Evolutionary conservation across 2,113 vertebrate species (phyloP), one percentile per base, ranked within the genome.

Genomic region (Psettodes erumei): DNA sequence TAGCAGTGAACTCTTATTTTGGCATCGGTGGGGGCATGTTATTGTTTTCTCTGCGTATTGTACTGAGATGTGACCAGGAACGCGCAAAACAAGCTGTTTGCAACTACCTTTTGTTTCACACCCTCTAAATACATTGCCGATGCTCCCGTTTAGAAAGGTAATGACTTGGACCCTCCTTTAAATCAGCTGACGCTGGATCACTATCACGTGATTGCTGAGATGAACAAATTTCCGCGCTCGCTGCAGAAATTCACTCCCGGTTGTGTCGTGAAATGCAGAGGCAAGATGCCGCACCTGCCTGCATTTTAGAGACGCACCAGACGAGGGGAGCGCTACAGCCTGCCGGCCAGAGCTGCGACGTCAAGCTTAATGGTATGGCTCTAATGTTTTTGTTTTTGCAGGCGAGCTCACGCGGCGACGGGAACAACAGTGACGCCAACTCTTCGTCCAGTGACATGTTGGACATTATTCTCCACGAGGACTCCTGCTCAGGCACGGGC

Each of bases 361-460:
- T 54, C 47, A 45, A 19, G 7, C 42, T 66, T 73, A 67, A 61
- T 64, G 55, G 2, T 2, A 0, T 47, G 3, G 2, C 6, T 61
- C 50, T 40, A n/a, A 38, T 67, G 21, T 75, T 67, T 12, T 54
- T 86, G 48, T 73, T 64, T 58, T 63, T 82, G 35, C 85, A 94
- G 92, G 81, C 67, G 9, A 88, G 78, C 30, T 93, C 83, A 1
- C 77, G 70, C 0, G 89, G 74, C 0, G 86, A 95, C 1, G 71
- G 81, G 11, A 91, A 90, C 76, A 94, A 95, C 71, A 96, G 95
- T 0, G 96, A 98, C 1, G 90, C 88, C 0, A 93, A 95, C 54
- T 98, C 97, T 33, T 94, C 93, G 1, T 96, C 96, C 61, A 97
- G 95, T 6, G 96, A 95, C 82, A 87, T 99, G 58, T 91, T 99